Evolutionary conservation across 2,113 vertebrate species (phyloP).

Genomic region (Prionailurus viverrinus): DNA sequence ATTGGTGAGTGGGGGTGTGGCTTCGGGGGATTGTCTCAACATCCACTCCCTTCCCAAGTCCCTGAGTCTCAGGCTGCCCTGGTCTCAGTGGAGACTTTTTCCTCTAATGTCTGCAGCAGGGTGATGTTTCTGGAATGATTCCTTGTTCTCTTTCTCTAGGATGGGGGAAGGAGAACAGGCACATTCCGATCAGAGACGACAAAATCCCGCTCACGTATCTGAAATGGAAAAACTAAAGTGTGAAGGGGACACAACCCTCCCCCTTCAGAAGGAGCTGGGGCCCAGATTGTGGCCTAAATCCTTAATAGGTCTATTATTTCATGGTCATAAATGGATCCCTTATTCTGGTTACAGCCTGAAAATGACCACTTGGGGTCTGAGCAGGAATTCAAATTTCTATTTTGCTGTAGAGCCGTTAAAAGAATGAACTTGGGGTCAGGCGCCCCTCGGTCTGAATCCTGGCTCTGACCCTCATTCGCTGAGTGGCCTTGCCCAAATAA

Average conservation of each 20-base stretch:
- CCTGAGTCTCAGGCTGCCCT: not conserved
- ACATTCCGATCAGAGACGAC: not conserved
- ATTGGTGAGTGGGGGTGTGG: too few relatives aligned
- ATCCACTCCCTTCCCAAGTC: not conserved
- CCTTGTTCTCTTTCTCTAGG: not conserved
- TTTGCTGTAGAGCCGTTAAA: not conserved
- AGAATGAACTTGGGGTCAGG: not conserved
- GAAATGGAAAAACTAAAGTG: not conserved
- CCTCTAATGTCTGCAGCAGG: not conserved
- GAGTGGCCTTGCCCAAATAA: not conserved
- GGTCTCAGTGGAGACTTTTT: not conserved
- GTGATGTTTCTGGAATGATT: not conserved
- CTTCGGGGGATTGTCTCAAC: not conserved
- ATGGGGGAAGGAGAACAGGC: not conserved
- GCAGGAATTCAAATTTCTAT: not conserved
- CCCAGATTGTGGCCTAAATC: not conserved
- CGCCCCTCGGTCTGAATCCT: not conserved
- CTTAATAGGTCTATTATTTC: not conserved
- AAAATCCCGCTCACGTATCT: not conserved
- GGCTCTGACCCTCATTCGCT: not conserved
- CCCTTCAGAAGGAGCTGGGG: not conserved
- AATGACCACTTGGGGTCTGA: not conserved
- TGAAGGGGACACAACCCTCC: not conserved
- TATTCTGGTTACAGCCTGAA: not conserved
- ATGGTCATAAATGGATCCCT: not conserved